Conservation (phyloP, 1,140 invertebrate genomes). For the Drosophila asahinai region DNA sequence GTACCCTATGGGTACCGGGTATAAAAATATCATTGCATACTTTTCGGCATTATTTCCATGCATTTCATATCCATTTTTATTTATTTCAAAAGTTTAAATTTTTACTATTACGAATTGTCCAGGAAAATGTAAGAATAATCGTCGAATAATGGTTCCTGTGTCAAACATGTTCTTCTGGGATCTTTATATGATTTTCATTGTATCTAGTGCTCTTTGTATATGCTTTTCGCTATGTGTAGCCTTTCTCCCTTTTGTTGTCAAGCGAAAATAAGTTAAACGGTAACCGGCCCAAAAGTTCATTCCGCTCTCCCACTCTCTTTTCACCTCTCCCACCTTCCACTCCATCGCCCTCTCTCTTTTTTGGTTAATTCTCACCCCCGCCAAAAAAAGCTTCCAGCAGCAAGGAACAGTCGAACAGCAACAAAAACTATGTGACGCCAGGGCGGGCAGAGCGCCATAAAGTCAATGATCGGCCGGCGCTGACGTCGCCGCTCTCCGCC, state of each 20-base stretch:
- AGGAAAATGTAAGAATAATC: too few species aligned
- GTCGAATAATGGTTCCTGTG: too few species aligned
- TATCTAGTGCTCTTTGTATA: not conserved
- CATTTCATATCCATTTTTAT: too few species aligned
- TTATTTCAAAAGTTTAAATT: too few species aligned
- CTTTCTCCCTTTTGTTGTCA: constrained; percentile 47
- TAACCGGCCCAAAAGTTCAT: constrained; percentile 35
- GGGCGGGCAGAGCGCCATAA: constrained; percentile 46
- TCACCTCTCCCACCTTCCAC: not conserved
- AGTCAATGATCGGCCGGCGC: constrained; percentile 73
- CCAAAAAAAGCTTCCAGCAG: constrained; percentile 13
- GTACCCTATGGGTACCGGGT: too few species aligned
- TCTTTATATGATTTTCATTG: not conserved
- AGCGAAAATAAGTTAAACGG: constrained; percentile 39
- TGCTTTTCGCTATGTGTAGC: constrained; percentile 9
- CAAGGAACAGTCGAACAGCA: constrained; percentile 14
- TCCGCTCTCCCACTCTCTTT: constrained; percentile 3
- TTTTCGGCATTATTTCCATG: not conserved
- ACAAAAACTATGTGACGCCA: constrained; percentile 45
- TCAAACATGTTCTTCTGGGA: too few species aligned
- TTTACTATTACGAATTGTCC: too few species aligned
- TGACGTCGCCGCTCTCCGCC: constrained; percentile 27
- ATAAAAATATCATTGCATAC: not conserved
- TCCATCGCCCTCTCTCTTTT: not conserved
- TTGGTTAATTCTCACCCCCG: constrained; percentile 26